phyloP scores from a whole-genome alignment of 2,888 invertebrate genomes.

The Chesias legatella region DNA sequence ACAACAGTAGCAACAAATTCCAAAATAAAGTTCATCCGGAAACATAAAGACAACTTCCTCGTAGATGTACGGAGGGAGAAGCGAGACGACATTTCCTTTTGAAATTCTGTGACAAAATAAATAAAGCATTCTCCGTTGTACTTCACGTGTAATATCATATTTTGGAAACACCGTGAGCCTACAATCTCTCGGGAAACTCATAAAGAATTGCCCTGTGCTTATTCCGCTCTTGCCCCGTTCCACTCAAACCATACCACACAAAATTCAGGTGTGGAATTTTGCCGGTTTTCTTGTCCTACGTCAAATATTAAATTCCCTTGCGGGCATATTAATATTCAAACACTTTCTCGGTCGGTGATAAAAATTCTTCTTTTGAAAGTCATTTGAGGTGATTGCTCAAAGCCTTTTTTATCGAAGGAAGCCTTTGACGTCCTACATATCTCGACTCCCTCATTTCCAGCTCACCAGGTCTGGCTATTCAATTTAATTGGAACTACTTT shows the following conservation, averaged over 20 bases:
- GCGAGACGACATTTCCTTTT: constrained; percentile 9
- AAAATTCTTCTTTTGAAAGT: constrained; percentile 50
- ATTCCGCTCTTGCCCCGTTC: constrained; percentile 36
- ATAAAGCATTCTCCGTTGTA: constrained; percentile 15
- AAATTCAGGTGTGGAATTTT: constrained; percentile 52
- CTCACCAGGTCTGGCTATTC: constrained; percentile 28
- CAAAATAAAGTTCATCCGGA: constrained; percentile 9
- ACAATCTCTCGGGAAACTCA: constrained; percentile 39
- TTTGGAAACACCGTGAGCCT: constrained; percentile 12
- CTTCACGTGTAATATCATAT: constrained; percentile 30
- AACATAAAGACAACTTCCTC: constrained; percentile 7
- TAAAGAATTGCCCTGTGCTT: constrained; percentile 49
- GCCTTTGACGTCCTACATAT: constrained; percentile 34
- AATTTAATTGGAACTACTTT: constrained; percentile 31
- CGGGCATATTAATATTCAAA: constrained; percentile 61
- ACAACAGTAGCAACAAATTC: constrained; percentile 4
- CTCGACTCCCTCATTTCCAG: constrained; percentile 29
- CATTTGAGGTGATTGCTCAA: constrained; percentile 62
- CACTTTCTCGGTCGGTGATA: constrained; percentile 41
- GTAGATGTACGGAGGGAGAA: not conserved
- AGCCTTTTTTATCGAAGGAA: constrained; percentile 40
- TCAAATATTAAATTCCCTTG: constrained; percentile 65
- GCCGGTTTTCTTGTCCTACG: constrained; percentile 49
- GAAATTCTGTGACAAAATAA: constrained; percentile 21
- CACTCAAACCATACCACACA: constrained; percentile 52